These are phyloP conservation scores for Beroe forskalii DNA, from an alignment of 37 sponge, comb jelly and placozoan species.

Conservation along the genomic window DNA sequence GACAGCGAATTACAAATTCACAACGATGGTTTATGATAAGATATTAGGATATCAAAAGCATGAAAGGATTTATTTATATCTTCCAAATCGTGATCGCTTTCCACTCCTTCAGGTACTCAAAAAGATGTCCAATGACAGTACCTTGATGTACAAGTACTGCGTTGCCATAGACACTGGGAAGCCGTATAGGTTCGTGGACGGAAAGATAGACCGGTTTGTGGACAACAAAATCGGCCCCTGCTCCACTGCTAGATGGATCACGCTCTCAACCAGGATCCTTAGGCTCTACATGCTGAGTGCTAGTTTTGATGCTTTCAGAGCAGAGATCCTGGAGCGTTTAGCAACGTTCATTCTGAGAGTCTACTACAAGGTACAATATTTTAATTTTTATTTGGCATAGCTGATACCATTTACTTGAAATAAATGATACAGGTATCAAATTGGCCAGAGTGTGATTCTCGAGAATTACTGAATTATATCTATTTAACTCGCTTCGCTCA, in stretches of 20 bases:
- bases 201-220: neutral
- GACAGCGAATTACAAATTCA: no score
- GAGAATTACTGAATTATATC: no score
- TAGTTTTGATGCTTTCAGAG: neutral
- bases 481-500: no score
- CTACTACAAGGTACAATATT: neutral
- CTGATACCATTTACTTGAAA: no score
- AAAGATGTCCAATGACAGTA: neutral
- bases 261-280: neutral
- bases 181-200: neutral
- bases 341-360: neutral
- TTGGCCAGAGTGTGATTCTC: no score
- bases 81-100: no score
- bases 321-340: neutral
- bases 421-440: no score
- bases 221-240: neutral
- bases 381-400: no score
- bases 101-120: neutral
- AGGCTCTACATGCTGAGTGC: neutral
- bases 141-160: neutral
- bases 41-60: no score
- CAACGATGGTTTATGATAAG: no score
- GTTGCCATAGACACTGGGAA: neutral
- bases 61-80: no score
- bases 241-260: neutral